Conservation (phyloP, 2,888 invertebrate genomes). For the Ichneumoninae sp. region DNA sequence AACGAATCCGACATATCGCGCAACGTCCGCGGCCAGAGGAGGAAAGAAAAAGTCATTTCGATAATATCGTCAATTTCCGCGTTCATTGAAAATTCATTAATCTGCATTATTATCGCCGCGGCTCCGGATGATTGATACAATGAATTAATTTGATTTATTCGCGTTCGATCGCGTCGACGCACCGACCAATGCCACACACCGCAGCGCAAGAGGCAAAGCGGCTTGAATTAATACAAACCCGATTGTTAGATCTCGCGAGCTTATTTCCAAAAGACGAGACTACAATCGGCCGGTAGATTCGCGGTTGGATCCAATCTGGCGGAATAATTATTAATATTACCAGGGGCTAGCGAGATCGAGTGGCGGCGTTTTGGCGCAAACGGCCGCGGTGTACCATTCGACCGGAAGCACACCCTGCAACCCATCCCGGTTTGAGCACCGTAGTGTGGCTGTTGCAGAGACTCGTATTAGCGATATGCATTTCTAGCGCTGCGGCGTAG, state of each 20-base stretch:
- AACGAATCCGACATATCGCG: too few relatives aligned
- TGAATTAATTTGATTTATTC: slow-evolving; percentile 16
- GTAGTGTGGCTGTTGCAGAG: not conserved
- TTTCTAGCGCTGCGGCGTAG: not conserved
- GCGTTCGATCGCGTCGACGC: not conserved
- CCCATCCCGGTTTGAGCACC: slow-evolving; percentile 7
- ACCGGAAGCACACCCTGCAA: slow-evolving; percentile 15
- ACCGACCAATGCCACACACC: not conserved
- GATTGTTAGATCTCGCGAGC: slow-evolving; percentile 6
- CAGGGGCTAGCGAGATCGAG: slow-evolving; percentile 33
- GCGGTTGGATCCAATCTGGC: slow-evolving; percentile 43
- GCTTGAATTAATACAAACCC: slow-evolving; percentile 14
- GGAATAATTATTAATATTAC: slow-evolving; percentile 53
- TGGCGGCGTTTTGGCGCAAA: not conserved
- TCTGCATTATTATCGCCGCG: too few relatives aligned
- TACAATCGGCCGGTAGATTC: slow-evolving; percentile 27
- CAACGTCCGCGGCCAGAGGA: not conserved
- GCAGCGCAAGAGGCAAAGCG: not conserved
- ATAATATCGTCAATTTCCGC: slow-evolving; percentile 1
- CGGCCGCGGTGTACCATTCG: slow-evolving; percentile 18
- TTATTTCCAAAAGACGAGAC: slow-evolving; percentile 33
- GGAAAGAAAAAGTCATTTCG: not conserved
- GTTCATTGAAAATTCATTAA: too few relatives aligned
- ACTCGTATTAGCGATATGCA: slow-evolving; percentile 24
- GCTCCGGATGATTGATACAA: too few relatives aligned